phyloP scores from a whole-genome alignment of 1,140 invertebrate genomes.

The Armadillidium nasatum region DNA sequence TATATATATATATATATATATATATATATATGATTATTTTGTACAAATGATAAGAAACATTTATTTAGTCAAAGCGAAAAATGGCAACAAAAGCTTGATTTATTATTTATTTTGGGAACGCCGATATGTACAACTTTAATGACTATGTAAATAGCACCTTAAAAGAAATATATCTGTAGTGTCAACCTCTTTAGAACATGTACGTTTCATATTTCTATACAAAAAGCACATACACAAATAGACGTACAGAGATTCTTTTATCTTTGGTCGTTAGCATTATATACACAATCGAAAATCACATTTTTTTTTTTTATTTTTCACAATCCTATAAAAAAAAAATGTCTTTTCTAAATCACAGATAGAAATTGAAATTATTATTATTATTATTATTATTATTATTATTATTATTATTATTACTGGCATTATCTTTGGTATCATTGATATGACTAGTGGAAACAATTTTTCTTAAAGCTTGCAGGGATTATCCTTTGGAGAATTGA shows the following conservation, averaged over 20 bases:
- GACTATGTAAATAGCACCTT: no score
- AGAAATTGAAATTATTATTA: not conserved
- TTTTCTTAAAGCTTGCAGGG: not conserved
- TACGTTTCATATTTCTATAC: no score
- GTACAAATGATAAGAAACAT: no score
- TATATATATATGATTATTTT: no score
- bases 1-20: no score
- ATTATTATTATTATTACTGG: not conserved
- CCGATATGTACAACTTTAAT: no score
- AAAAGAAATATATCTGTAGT: no score
- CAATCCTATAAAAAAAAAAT: not conserved
- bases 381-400: slow-evolving; percentile 15
- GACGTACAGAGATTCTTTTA: not conserved
- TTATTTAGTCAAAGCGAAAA: no score
- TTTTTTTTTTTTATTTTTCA: not conserved
- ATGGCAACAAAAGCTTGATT: no score
- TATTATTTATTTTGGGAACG: no score
- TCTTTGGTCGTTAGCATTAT: not conserved
- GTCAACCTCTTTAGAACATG: no score
- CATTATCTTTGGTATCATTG: not conserved
- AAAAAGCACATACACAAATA: not conserved
- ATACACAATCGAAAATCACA: not conserved
- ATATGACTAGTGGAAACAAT: not conserved
- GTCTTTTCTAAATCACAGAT: not conserved
- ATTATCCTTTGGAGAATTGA: not conserved